These are phyloP conservation scores for Drosophila maculinotata DNA, from an alignment of 2,888 invertebrate species.

Conservation along the genomic window DNA sequence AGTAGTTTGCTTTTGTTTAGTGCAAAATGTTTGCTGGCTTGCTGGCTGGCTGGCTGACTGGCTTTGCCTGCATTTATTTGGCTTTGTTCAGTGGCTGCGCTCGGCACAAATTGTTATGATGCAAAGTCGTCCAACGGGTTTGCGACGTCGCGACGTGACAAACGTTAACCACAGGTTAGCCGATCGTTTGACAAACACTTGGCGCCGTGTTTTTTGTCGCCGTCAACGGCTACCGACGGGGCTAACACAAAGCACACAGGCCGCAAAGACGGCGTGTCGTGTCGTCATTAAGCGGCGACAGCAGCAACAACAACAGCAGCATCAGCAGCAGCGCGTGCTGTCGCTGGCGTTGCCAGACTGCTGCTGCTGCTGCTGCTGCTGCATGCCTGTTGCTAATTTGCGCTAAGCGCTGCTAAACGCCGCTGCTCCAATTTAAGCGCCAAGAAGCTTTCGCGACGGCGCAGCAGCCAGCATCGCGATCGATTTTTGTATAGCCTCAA, in stretches of 20 bases:
- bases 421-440: conserved; percentile 76
- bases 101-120: conserved; percentile 75
- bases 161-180: conserved; percentile 75
- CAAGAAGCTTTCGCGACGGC: conserved; percentile 65
- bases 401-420: conserved; percentile 77
- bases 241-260: conserved; percentile 20
- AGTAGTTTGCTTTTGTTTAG: conserved; percentile 15
- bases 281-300: conserved; percentile 67
- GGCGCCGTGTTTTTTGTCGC: conserved; percentile 78
- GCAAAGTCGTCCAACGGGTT: conserved; percentile 84
- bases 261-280: conserved; percentile 35
- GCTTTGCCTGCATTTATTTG: conserved; percentile 72
- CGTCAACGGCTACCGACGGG: conserved; percentile 67
- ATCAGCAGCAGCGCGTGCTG: conserved; percentile 61
- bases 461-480: conserved; percentile 47
- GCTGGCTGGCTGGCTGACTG: too few species aligned
- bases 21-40: conserved; percentile 45
- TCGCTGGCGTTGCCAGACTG: conserved; percentile 58
- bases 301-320: neutral
- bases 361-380: conserved; percentile 8
- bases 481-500: conserved; percentile 52
- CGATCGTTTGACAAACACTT: conserved; percentile 81
- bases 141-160: conserved; percentile 59
- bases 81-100: conserved; percentile 41
- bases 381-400: conserved; percentile 68